Base-by-base conservation (phyloP, 2,888 invertebrate genomes). In the Embidobia sp. region DNA sequence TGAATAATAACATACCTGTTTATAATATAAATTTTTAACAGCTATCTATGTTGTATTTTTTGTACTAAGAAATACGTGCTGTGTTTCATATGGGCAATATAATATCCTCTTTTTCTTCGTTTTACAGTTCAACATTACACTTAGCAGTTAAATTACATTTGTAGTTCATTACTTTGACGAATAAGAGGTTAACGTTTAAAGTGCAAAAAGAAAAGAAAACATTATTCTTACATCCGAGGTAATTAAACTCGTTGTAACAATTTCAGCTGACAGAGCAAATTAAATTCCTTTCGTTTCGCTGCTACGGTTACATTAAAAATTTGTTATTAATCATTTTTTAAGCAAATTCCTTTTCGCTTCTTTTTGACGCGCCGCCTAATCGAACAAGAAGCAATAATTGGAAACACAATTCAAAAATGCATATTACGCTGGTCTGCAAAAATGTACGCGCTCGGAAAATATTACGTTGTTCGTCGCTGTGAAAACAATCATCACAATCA, bases 221-320 rank as follows among this genome's bases (percentile, higher is more conserved):
- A 8, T 42, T 44, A 57, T 44, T 44, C 22, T 57, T 57, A 31
- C 13, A 0, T 44, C 5, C 6, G 19, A 7, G 15, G 10, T 46
- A 59, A 59, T 46, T 59, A 46, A 59, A 59, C 19, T 31, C 11
- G 35, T 35, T 27, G 33, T 46, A 46, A 59, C 29, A 33, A 31
- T 26, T 22, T 10, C 19, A 19, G 8, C 31, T 15, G 33, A 29
- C 5, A 18, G 13, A n/a, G 15, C 42, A 46, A 35, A 59, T 59
- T 33, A 59, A 59, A 59, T 59, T 59, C 57, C 42, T 59, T 26
- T 46, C 35, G 11, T 10, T 35, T 26, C 15, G 10, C 44, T 44
- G 11, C 27, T 31, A 31, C 44, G 11, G 22, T 46, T 33, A 16
- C 22, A 35, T 26, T 22, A 46, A 46, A 44, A 26, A 33, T 13